Evolutionary conservation across 2,888 invertebrate genomes (phyloP).

Genomic region (Eupithecia vulgata): DNA sequence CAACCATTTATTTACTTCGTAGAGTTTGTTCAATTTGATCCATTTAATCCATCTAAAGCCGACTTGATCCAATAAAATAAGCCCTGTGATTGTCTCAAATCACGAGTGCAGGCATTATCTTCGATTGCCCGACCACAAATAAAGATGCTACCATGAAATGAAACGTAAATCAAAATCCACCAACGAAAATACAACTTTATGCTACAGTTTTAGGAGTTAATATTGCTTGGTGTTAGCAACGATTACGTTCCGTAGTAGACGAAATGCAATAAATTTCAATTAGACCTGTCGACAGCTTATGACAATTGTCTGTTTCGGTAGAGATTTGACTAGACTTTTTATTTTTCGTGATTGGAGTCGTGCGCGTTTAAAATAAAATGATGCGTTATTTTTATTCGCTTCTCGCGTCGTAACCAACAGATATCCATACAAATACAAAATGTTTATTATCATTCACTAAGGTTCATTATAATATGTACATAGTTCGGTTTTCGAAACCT

Average conservation of each 20-base stretch:
- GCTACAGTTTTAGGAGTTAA: constrained; percentile 47
- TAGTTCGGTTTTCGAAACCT: no score
- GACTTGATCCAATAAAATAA: constrained; percentile 76
- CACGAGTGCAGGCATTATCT: constrained; percentile 79
- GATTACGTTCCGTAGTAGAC: constrained; percentile 64
- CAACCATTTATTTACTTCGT: constrained; percentile 29
- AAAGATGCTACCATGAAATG: constrained; percentile 55
- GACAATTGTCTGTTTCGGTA: constrained; percentile 70
- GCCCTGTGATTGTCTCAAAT: constrained; percentile 77
- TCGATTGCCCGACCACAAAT: constrained; percentile 62
- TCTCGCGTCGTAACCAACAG: background rate
- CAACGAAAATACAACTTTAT: constrained; percentile 50
- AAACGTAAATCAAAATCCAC: constrained; percentile 42
- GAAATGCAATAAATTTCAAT: constrained; percentile 82
- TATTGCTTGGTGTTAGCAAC: constrained; percentile 43
- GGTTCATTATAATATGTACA: no score
- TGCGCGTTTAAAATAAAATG: background rate
- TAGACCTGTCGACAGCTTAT: constrained; percentile 73
- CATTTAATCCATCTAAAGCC: constrained; percentile 35
- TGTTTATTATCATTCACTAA: no score
- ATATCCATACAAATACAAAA: no score
- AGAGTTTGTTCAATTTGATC: constrained; percentile 29
- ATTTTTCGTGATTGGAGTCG: constrained; percentile 45
- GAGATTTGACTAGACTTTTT: constrained; percentile 69
- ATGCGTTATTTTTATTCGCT: background rate